Base-by-base conservation (phyloP, 1,140 invertebrate genomes). In the Drosophila pectinifera region DNA sequence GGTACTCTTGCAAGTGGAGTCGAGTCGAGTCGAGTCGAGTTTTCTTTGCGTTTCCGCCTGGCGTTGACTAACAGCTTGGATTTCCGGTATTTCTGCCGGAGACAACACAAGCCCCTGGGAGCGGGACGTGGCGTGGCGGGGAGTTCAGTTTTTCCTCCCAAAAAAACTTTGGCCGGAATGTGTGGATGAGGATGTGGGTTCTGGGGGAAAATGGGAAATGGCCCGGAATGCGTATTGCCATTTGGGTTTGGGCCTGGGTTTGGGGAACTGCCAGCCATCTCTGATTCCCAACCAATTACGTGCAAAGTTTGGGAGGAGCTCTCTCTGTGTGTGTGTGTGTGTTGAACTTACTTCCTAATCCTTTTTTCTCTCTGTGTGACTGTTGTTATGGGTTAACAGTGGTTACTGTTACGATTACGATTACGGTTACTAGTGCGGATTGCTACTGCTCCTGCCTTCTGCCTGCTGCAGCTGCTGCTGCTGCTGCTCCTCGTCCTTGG, bases 11-110 rank as follows among this genome's bases (percentile, higher is more conserved):
- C 80, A 76, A 84, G 56, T 82, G 62, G 57, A 82, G 78, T 39
- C 48, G 49, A 55, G 31, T 34, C 31, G 20, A 62, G 26, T 31
- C 22, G 48, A 46, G 48, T 65, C 55, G 62, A 78, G 69, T 81
- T 78, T 78, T 81, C 68, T 65, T 75, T 75, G 70, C 58, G 79
- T 63, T 80, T 84, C 81, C 81, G 81, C 49, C 67, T 81, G 79
- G 78, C 79, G 74, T 82, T 82, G 74, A 83, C 79, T 83, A 82
- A 81, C 80, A 79, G 80, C 74, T 86, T 88, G 70, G 69, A 73
- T 79, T 73, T 86, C 83, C 82, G 72, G 42, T 59, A 75, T 39
- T 39, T 64, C 59, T 65, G 59, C 14, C 41, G 39, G 36, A 42
- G 67, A 65, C 62, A 65, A 65, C 62, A 45, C 58, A 36, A 26